Base-by-base conservation (phyloP, 1,140 invertebrate genomes). In the Drosophila chauvacae region DNA sequence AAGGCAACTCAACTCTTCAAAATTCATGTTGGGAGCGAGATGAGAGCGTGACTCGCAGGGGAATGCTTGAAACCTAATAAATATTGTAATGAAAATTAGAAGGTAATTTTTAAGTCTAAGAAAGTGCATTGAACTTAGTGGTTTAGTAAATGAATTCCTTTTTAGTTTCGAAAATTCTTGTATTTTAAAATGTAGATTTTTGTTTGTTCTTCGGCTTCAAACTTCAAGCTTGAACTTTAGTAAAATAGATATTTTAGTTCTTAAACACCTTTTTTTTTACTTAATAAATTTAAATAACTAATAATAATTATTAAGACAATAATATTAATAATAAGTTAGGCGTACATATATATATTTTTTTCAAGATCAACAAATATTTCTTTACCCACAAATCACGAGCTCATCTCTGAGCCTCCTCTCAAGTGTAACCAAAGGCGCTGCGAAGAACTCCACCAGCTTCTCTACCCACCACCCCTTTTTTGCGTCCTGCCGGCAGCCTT, bases 351-450 rank as follows among this genome's bases (percentile, higher is more conserved):
- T 14, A 11, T 30, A 9, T 23, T 6, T 14, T 16, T 23, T 55
- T 23, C 0, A 55, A 23, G 14, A 20, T 14, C 20, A 5, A 20
- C 28, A 37, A 4, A 53, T 37, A 26, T 42, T 13, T 44, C 0
- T 2, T 16, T 16, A 2, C 11, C 14, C 14, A 1, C 28, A 11
- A 2, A 3, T 50, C 69, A 72, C 65, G 28, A 6, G 3, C 14
- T 59, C 69, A 50, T 58, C 44, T 64, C 77, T 83, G 41, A 39
- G 64, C 47, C 73, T 80, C 87, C 81, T 81, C 81, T 85, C 78
- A 90, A 90, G 84, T 90, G 84, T 90, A 85, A 90, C 85, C 86
- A 85, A 90, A 90, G 86, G 85, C 85, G 68, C 60, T 90, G 85
- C 85, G 77, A 88, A 80, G 72, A 79, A 81, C 68, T 68, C 63